Conservation (phyloP, 2,797 vertebrate species). For the Falco rusticolus region DNA sequence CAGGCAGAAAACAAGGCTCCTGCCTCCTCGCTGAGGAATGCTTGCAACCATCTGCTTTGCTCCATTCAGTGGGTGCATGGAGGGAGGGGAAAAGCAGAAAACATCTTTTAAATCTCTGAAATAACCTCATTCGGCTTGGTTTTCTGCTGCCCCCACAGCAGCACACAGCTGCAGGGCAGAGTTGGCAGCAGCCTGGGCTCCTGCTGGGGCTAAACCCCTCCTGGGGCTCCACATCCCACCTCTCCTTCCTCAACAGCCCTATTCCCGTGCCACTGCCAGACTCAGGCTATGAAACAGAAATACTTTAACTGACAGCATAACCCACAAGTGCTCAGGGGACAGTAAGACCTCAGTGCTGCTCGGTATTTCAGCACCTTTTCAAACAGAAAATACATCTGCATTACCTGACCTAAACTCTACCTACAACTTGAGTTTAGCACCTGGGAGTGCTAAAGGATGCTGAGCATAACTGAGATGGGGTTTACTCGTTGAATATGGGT, state of each 20-base stretch:
- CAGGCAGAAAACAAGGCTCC: background rate
- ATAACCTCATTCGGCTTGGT: background rate
- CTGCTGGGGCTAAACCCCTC: background rate
- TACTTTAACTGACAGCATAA: background rate
- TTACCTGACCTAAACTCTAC: background rate
- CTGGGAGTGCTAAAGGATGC: background rate
- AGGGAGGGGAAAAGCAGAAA: background rate
- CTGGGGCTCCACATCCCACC: background rate
- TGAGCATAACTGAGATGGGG: background rate
- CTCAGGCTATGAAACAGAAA: background rate
- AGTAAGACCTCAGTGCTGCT: background rate
- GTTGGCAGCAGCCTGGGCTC: background rate
- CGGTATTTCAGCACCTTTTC: background rate
- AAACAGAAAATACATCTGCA: background rate
- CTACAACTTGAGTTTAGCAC: background rate
- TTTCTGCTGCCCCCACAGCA: background rate
- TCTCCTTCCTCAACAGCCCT: background rate
- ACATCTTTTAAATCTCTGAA: background rate
- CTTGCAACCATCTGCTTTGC: background rate
- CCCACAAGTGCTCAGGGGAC: background rate
- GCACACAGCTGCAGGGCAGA: background rate
- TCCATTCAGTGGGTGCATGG: background rate
- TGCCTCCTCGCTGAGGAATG: background rate
- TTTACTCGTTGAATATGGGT: background rate
- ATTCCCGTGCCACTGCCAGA: accelerated